Conservation (phyloP, 2,113 vertebrate species). For the Anolis sagrei region DNA sequence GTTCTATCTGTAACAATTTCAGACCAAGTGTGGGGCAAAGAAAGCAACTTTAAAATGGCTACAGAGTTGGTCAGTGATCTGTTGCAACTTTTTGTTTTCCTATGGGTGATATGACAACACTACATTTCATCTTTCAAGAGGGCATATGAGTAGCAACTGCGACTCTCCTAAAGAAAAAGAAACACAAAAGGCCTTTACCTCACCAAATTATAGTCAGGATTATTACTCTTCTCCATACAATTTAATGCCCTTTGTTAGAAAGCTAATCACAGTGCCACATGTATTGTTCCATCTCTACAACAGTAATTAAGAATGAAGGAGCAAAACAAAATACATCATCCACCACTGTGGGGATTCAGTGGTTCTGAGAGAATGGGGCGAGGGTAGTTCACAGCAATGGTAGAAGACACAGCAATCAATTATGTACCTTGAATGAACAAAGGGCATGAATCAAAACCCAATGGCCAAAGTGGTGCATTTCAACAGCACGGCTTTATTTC, state of each 20-base stretch:
- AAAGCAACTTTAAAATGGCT: background rate
- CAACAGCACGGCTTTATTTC: background rate
- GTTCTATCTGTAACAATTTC: background rate
- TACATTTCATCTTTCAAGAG: background rate
- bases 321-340: conserved; percentile 28
- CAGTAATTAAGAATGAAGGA: conserved; percentile 54
- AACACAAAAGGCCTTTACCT: background rate
- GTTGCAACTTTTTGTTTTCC: background rate
- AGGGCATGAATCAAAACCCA: background rate
- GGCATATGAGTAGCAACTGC: background rate
- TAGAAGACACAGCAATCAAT: conserved; percentile 23
- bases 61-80: background rate
- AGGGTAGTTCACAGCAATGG: conserved; percentile 27
- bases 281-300: background rate
- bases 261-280: conserved; percentile 25
- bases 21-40: background rate
- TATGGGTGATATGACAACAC: background rate
- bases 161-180: background rate
- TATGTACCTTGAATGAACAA: conserved; percentile 37
- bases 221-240: background rate
- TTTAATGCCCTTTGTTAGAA: conserved; percentile 36
- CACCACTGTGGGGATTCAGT: background rate
- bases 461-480: conserved; percentile 6
- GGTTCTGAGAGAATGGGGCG: conserved; percentile 4
- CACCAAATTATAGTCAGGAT: rapidly evolving